Evolutionary conservation across 2,113 vertebrate genomes (phyloP), one percentile per base, ranked within the genome.

Genomic region (Odontesthes bonariensis): DNA sequence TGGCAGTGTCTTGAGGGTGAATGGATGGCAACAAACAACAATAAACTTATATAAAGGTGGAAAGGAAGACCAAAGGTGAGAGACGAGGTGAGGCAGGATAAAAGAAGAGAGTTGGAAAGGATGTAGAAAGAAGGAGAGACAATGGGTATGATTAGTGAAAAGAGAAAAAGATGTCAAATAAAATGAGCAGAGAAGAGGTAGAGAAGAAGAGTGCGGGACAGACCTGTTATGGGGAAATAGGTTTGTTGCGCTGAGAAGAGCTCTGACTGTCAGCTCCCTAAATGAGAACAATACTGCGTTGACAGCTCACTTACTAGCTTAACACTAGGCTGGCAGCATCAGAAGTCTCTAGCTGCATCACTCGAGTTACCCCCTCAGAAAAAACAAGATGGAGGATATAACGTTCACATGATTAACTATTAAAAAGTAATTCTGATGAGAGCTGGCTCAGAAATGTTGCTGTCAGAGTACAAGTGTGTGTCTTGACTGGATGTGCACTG

Each of bases 271-370:
- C 86, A 84, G 77, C 70, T 84, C 63, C 75, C 81, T 83, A 86
- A 86, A 91, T 82, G 74, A 85, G 75, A 83, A 87, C 84, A 87
- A 73, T 66, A 79, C 49, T 27, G 66, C n/a, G 23, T 35, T 84
- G 87, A 89, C 87, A 85, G 79, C 85, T 89, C 81, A 81, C 79
- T 84, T 82, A 85, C 70, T 44, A 60, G 59, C 46, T 71, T 61
- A 77, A 78, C 76, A 64, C 72, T 81, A 68, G 64, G 71, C 76
- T 68, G 73, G 69, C 74, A 81, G 51, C 61, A 62, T 73, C 69
- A 71, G 47, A 56, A 4, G 47, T 44, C 76, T 76, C 58, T 32
- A 47, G 47, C 72, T 51, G 71, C 62, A 46, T 40, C 68, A 12
- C 19, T 69, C 17, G 14, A 72, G 65, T 74, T 68, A 61, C 57